Conservation (phyloP, 2,797 vertebrate species). For the Lophius americanus region DNA sequence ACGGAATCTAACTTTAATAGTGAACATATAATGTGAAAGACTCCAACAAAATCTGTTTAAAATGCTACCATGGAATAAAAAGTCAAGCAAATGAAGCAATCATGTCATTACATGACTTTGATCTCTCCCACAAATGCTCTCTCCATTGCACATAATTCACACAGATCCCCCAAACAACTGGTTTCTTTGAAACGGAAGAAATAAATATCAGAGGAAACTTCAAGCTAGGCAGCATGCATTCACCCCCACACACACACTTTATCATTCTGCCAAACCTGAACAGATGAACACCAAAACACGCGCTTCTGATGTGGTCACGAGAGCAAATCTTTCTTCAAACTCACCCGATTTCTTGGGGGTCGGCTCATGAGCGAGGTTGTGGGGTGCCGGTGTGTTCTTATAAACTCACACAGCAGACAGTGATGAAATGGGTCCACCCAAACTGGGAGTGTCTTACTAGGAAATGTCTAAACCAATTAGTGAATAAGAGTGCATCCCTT, state of each 20-base stretch:
- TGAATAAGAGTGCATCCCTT: slow-evolving; percentile 70
- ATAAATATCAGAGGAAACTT: slow-evolving; percentile 40
- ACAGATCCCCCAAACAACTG: slow-evolving; percentile 28
- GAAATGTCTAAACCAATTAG: slow-evolving; percentile 87
- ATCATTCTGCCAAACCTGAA: slow-evolving; percentile 8
- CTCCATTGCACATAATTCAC: slow-evolving; percentile 10
- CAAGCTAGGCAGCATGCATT: slow-evolving; percentile 74
- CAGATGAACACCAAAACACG: slow-evolving; percentile 20
- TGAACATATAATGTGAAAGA: background rate
- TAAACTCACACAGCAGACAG: slow-evolving; percentile 77
- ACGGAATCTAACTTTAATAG: background rate
- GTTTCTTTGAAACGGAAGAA: slow-evolving; percentile 33
- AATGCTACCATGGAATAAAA: background rate
- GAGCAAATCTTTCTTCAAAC: slow-evolving; percentile 69
- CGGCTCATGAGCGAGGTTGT: slow-evolving; percentile 82
- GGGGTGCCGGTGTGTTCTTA: slow-evolving; percentile 74
- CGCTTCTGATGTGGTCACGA: slow-evolving; percentile 13
- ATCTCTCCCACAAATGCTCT: slow-evolving; percentile 10
- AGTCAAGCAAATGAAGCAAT: slow-evolving; percentile 3
- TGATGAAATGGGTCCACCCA: slow-evolving; percentile 77
- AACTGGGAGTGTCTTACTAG: slow-evolving; percentile 88
- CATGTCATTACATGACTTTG: background rate
- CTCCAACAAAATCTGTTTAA: background rate
- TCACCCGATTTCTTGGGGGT: slow-evolving; percentile 86
- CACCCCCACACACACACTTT: slow-evolving; percentile 24